Conservation (phyloP, 2,113 vertebrate species). For the Oreochromis aureus region DNA sequence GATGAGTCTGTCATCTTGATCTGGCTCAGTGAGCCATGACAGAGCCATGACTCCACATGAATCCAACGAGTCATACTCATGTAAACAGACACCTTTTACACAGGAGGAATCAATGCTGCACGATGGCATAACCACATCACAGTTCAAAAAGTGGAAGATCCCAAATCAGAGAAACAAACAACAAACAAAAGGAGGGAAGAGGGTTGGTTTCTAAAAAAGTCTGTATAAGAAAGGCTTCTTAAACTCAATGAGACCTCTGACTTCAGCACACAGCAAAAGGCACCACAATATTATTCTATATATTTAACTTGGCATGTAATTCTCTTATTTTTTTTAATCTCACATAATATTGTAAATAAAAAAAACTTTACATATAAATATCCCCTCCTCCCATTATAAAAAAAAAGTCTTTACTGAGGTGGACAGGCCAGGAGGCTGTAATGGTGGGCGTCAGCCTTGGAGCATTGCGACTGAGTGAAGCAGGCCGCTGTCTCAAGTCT, state of each 20-base stretch:
- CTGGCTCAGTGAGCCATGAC: no score
- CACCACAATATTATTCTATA: constrained; percentile 98
- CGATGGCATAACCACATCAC: constrained; percentile 77
- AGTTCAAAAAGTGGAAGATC: constrained; percentile 79
- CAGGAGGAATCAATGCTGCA: constrained; percentile 78
- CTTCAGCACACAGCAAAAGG: constrained; percentile 99
- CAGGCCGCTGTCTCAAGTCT: no score
- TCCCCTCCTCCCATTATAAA: constrained; percentile 84
- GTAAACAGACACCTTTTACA: constrained; percentile 79
- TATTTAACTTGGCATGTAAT: constrained; percentile 93
- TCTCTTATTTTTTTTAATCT: constrained; percentile 81
- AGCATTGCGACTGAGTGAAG: constrained; percentile 64
- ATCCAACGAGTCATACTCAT: constrained; percentile 54
- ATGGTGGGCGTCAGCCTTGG: constrained; percentile 62
- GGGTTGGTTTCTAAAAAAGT: constrained; percentile 74
- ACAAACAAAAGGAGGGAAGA: constrained; percentile 69
- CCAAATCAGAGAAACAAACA: constrained; percentile 67
- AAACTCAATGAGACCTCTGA: constrained; percentile 87
- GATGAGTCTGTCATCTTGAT: no score
- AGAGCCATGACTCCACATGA: no score
- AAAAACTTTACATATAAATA: constrained; percentile 98
- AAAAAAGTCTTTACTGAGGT: constrained; percentile 85
- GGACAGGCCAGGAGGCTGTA: constrained; percentile 1
- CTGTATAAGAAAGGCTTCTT: constrained; percentile 88
- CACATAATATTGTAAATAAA: constrained; percentile 94